phyloP scores from a whole-genome alignment of 2,797 vertebrate species.

The Protonibea diacanthus region DNA sequence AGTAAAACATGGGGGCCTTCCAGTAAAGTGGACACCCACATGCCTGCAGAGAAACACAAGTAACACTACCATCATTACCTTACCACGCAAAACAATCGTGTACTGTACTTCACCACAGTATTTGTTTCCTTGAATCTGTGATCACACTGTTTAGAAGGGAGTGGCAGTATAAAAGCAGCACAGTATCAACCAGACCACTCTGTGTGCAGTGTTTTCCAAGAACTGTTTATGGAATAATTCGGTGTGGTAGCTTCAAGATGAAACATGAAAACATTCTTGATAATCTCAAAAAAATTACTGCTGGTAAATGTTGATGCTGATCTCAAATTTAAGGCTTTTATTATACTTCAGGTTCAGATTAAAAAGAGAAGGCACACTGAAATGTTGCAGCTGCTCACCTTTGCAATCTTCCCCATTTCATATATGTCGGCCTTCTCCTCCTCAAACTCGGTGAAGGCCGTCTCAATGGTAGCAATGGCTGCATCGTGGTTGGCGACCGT shows the following conservation, averaged over 20 bases:
- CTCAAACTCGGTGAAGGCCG: slow-evolving; percentile 91
- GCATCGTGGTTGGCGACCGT: slow-evolving; percentile 88
- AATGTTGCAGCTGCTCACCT: slow-evolving; percentile 82
- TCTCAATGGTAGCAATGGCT: slow-evolving; percentile 89
- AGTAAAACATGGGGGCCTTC: slow-evolving; percentile 96
- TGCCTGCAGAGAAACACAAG: slow-evolving; percentile 81
- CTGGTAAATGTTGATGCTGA: neutral
- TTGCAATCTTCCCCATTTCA: slow-evolving; percentile 97
- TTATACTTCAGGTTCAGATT: neutral
- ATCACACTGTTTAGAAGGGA: slow-evolving; percentile 8
- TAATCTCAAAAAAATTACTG: neutral
- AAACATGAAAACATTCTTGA: neutral
- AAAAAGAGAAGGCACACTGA: neutral
- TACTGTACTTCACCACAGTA: neutral
- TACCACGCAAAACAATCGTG: neutral
- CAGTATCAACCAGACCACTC: neutral
- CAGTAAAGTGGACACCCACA: slow-evolving; percentile 97
- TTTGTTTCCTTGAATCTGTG: slow-evolving; percentile 11
- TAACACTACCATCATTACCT: neutral
- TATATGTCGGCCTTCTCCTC: slow-evolving; percentile 95
- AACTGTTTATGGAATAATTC: neutral
- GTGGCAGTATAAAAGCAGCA: neutral
- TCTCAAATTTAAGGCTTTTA: neutral
- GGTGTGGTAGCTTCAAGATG: neutral
- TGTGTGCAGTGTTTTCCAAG: neutral